A percentile compares a stretch with the other conserved stretches of the same genome.
Evolutionary conservation across 2,113 vertebrate species (phyloP).

Genomic region (Maccullochella peelii): DNA sequence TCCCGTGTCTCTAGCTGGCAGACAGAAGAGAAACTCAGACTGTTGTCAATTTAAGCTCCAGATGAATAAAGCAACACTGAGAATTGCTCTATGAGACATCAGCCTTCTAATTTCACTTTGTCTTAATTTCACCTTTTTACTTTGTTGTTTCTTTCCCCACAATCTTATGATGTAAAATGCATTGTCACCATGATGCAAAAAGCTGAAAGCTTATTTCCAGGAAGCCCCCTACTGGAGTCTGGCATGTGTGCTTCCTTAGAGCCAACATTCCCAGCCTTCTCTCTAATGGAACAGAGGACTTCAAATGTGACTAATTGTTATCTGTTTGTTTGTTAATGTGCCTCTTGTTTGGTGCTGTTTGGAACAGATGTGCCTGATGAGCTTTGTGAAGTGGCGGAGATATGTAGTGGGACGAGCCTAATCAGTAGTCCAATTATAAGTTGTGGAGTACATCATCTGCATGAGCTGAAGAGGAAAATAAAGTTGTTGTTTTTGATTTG

Average conservation of each 20-base stretch:
- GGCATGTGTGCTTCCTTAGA: slow-evolving; percentile 57
- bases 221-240: slow-evolving; percentile 41
- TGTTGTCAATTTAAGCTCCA: slow-evolving; percentile 5
- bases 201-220: slow-evolving; percentile 59
- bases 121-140: too few species aligned
- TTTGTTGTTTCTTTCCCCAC: background rate
- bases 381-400: slow-evolving; percentile 78
- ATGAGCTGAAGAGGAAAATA: slow-evolving; percentile 51
- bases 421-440: slow-evolving; percentile 78
- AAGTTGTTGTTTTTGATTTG: slow-evolving; percentile 58
- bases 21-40: slow-evolving; percentile 5
- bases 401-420: slow-evolving; percentile 71
- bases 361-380: slow-evolving; percentile 82
- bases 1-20: slow-evolving; percentile 33
- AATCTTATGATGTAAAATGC: slow-evolving; percentile 30
- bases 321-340: slow-evolving; percentile 77
- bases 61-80: background rate
- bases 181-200: slow-evolving; percentile 57
- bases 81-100: background rate
- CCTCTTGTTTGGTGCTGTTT: slow-evolving; percentile 70
- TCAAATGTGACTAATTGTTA: slow-evolving; percentile 81
- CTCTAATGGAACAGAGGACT: slow-evolving; percentile 71
- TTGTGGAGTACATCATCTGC: slow-evolving; percentile 67
- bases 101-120: background rate
- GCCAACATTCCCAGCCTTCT: slow-evolving; percentile 47